Percentiles rank a stretch among this genome's conserved stretches.
These are phyloP conservation scores for Epizoanthus scotinus DNA, from an alignment of 92 coral and sea anemone genomes.

Conservation along the genomic window DNA sequence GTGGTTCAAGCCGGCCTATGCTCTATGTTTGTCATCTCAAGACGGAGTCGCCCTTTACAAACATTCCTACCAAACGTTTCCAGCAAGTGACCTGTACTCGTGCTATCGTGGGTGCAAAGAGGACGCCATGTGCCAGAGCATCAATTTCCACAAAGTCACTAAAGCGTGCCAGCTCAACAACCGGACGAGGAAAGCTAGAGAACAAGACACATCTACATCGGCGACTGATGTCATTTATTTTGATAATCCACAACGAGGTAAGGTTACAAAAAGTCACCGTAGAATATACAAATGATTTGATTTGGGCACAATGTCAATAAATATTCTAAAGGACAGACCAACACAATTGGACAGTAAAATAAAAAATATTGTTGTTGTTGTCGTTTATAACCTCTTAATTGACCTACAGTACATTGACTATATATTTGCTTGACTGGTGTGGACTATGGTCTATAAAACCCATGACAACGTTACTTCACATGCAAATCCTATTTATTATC, in stretches of 20 bases:
- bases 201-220: background rate
- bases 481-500: too few species aligned
- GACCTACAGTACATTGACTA: too few species aligned
- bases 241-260: constrained; percentile 53
- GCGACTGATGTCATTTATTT: constrained; percentile 31
- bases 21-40: constrained; percentile 29
- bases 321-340: too few species aligned
- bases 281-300: background rate
- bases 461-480: too few species aligned
- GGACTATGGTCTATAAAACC: too few species aligned
- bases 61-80: too few species aligned
- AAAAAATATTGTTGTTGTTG: too few species aligned
- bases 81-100: constrained; percentile 20
- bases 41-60: constrained; percentile 37
- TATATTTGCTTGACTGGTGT: too few species aligned
- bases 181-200: constrained; percentile 36
- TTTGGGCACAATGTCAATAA: background rate
- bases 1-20: constrained; percentile 12
- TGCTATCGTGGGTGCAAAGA: constrained; percentile 48
- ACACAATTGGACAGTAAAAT: too few species aligned
- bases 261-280: background rate
- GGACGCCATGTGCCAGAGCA: constrained; percentile 46
- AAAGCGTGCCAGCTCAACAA: constrained; percentile 55
- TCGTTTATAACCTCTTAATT: too few species aligned
- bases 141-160: constrained; percentile 41